phyloP scores from a whole-genome alignment of 2,888 invertebrate species.

The Polydrusus tereticollis region DNA sequence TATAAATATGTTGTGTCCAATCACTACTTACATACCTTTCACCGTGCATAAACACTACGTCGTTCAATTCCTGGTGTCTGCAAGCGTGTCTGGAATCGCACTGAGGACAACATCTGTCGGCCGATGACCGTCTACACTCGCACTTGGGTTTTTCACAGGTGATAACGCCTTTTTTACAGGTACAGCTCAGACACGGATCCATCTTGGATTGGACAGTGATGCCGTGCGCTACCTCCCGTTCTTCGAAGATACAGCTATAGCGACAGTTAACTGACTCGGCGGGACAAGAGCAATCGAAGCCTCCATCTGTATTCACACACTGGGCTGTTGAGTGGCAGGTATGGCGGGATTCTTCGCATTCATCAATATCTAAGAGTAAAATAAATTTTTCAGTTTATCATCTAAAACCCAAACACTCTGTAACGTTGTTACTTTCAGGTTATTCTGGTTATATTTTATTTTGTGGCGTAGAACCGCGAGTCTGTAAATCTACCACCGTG shows the following conservation, averaged over 20 bases:
- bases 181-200: conserved; percentile 69
- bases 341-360: conserved; percentile 82
- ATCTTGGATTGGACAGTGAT: conserved; percentile 67
- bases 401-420: no score
- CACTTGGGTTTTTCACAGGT: conserved; percentile 78
- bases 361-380: conserved; percentile 78
- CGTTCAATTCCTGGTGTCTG: conserved; percentile 79
- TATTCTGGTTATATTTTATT: no score
- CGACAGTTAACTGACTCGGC: conserved; percentile 69
- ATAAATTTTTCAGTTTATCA: no score
- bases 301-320: conserved; percentile 85
- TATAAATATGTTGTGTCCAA: no score
- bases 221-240: conserved; percentile 74
- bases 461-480: no score
- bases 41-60: conserved; percentile 83
- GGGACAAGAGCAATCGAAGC: conserved; percentile 83
- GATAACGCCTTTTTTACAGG: conserved; percentile 74
- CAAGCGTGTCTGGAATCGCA: conserved; percentile 82
- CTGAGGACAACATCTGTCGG: conserved; percentile 80
- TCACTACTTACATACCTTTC: conserved; percentile 66
- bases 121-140: conserved; percentile 47
- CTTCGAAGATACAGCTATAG: conserved; percentile 83
- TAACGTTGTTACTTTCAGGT: no score
- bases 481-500: no score
- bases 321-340: conserved; percentile 84